phyloP scores from a whole-genome alignment of 2,113 vertebrate species.

The Neotragus pygmaeus region DNA sequence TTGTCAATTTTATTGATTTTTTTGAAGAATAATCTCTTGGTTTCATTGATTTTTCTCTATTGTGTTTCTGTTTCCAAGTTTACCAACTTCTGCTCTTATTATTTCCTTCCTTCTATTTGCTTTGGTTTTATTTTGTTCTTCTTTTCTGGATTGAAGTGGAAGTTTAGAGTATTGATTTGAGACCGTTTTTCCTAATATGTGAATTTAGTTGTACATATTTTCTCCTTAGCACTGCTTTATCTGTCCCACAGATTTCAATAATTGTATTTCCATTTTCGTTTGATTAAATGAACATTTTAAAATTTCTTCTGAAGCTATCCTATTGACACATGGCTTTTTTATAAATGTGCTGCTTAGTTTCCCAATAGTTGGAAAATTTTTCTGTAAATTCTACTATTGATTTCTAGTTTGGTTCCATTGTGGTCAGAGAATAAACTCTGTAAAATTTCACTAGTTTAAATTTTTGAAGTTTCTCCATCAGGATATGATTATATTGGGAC shows the following conservation, averaged over 20 bases:
- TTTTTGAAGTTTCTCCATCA: background rate
- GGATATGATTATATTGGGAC: background rate
- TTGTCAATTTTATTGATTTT: conserved; percentile 4
- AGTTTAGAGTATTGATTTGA: background rate
- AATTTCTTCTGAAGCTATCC: background rate
- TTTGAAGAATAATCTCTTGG: background rate
- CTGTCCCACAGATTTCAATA: background rate
- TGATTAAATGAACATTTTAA: background rate
- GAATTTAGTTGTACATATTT: background rate
- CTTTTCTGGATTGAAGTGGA: background rate
- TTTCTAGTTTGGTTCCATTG: background rate
- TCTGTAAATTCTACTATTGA: background rate
- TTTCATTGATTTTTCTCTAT: conserved; percentile 16
- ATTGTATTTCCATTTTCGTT: background rate
- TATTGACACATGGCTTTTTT: background rate
- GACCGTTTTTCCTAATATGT: background rate
- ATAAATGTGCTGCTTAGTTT: background rate
- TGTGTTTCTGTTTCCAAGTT: background rate
- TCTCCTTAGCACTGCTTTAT: background rate
- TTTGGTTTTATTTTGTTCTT: background rate
- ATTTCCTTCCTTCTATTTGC: background rate
- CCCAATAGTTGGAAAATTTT: background rate
- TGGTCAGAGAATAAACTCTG: background rate
- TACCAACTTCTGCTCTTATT: conserved; percentile 14
- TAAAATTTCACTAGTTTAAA: background rate